Percentiles rank a stretch among this genome's conserved stretches.
Evolutionary conservation across 2,888 invertebrate genomes (phyloP).

Genomic region (Dolomedes plantarius): DNA sequence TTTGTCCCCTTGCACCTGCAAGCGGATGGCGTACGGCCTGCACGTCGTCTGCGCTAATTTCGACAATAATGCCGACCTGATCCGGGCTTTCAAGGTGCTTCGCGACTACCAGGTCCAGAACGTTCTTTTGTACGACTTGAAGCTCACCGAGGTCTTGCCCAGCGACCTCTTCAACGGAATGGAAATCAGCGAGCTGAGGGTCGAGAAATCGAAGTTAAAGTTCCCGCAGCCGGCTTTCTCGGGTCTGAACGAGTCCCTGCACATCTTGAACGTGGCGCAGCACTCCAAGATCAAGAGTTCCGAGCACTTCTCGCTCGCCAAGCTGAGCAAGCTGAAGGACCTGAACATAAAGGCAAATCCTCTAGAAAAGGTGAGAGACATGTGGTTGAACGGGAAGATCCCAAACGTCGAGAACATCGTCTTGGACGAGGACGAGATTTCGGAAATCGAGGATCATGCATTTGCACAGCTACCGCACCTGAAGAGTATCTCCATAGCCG

Average conservation of each 20-base stretch:
- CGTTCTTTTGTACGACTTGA: slow-evolving; percentile 43
- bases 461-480: slow-evolving; percentile 39
- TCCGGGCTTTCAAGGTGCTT: slow-evolving; percentile 40
- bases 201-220: slow-evolving; percentile 25
- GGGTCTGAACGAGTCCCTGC: slow-evolving; percentile 36
- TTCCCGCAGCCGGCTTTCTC: slow-evolving; percentile 47
- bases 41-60: slow-evolving; percentile 40
- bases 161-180: slow-evolving; percentile 42
- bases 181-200: slow-evolving; percentile 36
- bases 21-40: slow-evolving; percentile 35
- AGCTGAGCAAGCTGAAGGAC: slow-evolving; percentile 30
- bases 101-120: slow-evolving; percentile 50
- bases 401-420: slow-evolving; percentile 18
- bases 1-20: slow-evolving; percentile 46
- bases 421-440: slow-evolving; percentile 58
- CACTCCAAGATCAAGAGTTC: slow-evolving; percentile 35
- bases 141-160: slow-evolving; percentile 26
- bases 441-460: slow-evolving; percentile 42
- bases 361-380: slow-evolving; percentile 31
- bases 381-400: slow-evolving; percentile 51
- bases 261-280: slow-evolving; percentile 41
- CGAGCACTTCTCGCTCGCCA: slow-evolving; percentile 31
- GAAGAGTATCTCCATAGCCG: slow-evolving; percentile 50
- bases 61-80: slow-evolving; percentile 13
- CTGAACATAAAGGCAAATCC: slow-evolving; percentile 43